Evolutionary conservation across 2,113 vertebrate species (phyloP), one percentile per base, ranked within the genome.

Genomic region (Spheniscus mendiculus): DNA sequence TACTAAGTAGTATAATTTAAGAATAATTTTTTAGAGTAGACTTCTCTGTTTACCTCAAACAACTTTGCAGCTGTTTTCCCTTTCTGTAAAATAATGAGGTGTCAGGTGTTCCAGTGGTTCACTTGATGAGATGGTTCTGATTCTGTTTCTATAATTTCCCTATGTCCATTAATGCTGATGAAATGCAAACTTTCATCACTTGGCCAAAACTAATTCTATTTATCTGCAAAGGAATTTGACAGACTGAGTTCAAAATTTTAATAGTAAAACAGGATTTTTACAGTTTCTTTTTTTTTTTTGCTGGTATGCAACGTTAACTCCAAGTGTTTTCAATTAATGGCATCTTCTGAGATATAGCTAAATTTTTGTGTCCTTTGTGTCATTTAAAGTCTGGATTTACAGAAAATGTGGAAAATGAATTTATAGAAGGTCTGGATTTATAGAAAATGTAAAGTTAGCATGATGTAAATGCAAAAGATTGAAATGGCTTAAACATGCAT

Each of bases 161-260:
- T 82, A 4, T 91, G 50, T 61, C 38, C 53, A 52, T 94, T 91
- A 91, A 50, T 91, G 53, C 66, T 65, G 71, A 93, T 80, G 77
- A 94, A 95, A 92, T 66, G 59, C 71, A 83, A 91, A 77, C 49
- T 91, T 70, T 87, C 87, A 72, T 80, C 66, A 66, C 32, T 73
- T 58, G 26, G 42, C 42, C 77, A 83, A 77, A 81, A 93, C 85
- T 62, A 96, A 77, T 62, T 96, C 42, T 93, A 23, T 87, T 96
- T 91, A 90, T 94, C 78, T 96, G 73, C 50, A 89, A 63, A 94
- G 66, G 58, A 83, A 72, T 97, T 89, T 91, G 32, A 72, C 45
- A 76, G 72, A 45, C 49, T 73, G 83, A 80, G 73, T 94, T 97
- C 62, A 95, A 70, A 95, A 91, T 70, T 93, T 82, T 65, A 87